phyloP scores from a whole-genome alignment of 2,888 invertebrate genomes.

The Biston betularia region DNA sequence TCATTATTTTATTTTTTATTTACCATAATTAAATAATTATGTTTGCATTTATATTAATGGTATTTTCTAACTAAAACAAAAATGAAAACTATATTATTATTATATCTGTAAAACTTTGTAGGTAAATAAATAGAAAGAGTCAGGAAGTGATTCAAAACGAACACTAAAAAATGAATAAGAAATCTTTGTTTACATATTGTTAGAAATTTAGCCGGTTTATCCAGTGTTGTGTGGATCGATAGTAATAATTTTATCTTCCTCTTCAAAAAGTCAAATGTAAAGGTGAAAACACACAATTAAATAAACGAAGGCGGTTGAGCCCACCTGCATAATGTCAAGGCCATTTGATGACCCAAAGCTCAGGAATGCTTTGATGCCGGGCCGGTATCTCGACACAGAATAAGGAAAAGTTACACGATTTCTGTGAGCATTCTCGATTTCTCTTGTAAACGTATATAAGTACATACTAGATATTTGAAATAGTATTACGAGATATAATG shows the following conservation, averaged over 20 bases:
- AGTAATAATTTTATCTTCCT: constrained; percentile 6
- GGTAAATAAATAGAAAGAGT: too few species aligned
- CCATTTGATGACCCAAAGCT: constrained; percentile 38
- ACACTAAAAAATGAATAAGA: background rate
- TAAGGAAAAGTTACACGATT: constrained; percentile 6
- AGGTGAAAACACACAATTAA: constrained; percentile 46
- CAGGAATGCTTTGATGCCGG: constrained; percentile 30
- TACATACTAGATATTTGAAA: background rate
- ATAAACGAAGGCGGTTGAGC: constrained; percentile 45
- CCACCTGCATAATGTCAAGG: constrained; percentile 45
- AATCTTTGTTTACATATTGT: background rate
- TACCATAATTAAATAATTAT: too few species aligned
- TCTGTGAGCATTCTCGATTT: constrained; percentile 65
- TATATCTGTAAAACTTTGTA: too few species aligned
- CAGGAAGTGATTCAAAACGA: too few species aligned
- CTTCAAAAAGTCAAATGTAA: constrained; percentile 34
- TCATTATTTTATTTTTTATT: too few species aligned
- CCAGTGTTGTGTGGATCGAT: background rate
- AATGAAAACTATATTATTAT: too few species aligned
- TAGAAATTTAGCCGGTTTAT: background rate
- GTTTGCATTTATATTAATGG: too few species aligned
- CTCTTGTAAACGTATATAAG: constrained; percentile 48
- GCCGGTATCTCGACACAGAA: constrained; percentile 18
- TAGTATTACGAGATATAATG: too few species aligned
- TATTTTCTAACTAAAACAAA: too few species aligned